Base-by-base conservation (phyloP, 1,140 invertebrate genomes). In the Linepithema humile region DNA sequence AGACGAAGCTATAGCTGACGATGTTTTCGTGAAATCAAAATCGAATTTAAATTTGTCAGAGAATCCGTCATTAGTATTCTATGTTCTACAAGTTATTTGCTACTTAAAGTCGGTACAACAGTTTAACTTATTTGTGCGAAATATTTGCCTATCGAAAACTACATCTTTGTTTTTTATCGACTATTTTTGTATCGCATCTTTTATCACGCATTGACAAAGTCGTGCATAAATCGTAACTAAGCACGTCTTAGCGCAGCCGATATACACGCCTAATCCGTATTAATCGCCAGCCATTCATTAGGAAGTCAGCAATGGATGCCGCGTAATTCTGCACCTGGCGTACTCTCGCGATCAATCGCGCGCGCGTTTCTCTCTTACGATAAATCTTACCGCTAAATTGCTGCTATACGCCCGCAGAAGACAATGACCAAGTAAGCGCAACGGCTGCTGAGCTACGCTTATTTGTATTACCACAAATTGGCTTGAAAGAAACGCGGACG, bases 221-320 rank as follows among this genome's bases (percentile, higher is more conserved):
- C 26, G 64, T 35, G 75, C 50, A 80, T 80, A 80, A 80, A 80
- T 80, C 64, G 75, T 50, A n/a, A 40, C 75, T 80, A 70, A 80
- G 75, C 62, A 26, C 48, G 50, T 62, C 75, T 55, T 40, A 23
- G 48, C 64, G 38, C 26, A 67, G 45, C 70, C 85, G 59, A 82
- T 85, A 88, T 57, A 83, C 70, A 55, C 67, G 60, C 73, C 84
- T 88, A 88, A 88, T 89, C 80, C 84, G 84, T 88, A 89, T 89
- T 88, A 88, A 89, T 88, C 84, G 73, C 17, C 60, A 7, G 48
- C 87, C 84, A 89, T 89, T 88, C 78, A 89, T 89, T 89, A 89
- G 88, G 73, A 89, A 89, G 86, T 86, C 87, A 88, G 87, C 87
- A 75, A 75, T 84, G 80, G 84, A 74, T 84, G 50, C 38, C 48